Conservation (phyloP, 2,797 vertebrate genomes). For the Pseudochirops cupreus region DNA sequence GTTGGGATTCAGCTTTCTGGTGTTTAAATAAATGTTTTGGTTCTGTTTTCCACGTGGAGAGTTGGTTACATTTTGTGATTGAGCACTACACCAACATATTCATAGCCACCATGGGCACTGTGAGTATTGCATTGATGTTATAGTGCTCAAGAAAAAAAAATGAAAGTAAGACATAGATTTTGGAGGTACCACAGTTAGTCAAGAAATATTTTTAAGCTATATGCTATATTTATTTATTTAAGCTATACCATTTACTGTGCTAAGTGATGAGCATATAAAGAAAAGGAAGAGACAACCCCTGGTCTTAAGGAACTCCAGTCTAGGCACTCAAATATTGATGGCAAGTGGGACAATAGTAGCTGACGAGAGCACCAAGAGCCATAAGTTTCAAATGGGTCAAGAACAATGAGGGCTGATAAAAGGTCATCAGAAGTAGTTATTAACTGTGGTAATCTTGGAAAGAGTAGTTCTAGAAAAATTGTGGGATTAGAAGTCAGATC, state of each 20-base stretch:
- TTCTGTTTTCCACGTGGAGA: no score
- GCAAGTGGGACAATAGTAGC: neutral
- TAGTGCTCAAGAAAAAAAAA: neutral
- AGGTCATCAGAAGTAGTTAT: neutral
- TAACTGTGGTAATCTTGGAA: neutral
- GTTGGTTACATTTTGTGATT: no score
- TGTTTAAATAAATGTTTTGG: no score
- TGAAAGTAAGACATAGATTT: neutral
- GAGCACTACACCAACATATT: no score
- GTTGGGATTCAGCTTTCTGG: no score
- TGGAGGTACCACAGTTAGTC: neutral
- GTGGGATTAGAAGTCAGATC: neutral
- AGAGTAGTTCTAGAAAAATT: neutral
- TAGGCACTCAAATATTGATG: neutral
- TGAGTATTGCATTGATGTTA: no score
- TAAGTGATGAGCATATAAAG: neutral
- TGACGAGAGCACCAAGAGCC: neutral
- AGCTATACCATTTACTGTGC: neutral
- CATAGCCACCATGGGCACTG: no score
- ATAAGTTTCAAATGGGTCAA: neutral
- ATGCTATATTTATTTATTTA: no score
- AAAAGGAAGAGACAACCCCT: neutral
- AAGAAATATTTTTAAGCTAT: neutral
- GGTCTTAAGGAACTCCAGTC: neutral
- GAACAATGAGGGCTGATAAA: neutral